A percentile compares a stretch with the other conserved stretches of the same genome.
phyloP scores from a whole-genome alignment of 2,113 vertebrate species.

The Thomomys bottae region DNA sequence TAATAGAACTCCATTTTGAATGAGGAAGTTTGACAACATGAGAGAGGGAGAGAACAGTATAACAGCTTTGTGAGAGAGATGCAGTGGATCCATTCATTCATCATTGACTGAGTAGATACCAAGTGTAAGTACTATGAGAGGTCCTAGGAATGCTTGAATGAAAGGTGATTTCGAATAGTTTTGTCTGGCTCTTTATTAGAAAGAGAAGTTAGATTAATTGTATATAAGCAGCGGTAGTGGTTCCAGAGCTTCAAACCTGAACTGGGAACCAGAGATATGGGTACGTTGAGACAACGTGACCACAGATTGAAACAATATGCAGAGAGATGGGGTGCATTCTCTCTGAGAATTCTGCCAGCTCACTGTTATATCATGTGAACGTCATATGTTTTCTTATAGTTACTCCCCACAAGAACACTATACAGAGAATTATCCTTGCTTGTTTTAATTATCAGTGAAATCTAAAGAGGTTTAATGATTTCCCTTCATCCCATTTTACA shows the following conservation, averaged over 20 bases:
- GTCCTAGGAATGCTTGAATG: background rate
- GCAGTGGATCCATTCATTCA: background rate
- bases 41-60: rapidly evolving
- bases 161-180: background rate
- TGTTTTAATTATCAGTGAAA: background rate
- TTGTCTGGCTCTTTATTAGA: background rate
- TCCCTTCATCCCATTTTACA: background rate
- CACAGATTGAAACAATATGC: background rate
- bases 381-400: background rate
- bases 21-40: background rate
- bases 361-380: background rate
- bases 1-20: background rate
- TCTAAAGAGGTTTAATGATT: background rate
- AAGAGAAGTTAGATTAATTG: background rate
- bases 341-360: background rate
- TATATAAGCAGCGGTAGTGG: background rate
- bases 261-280: background rate
- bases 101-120: background rate
- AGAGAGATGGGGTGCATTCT: background rate
- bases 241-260: background rate
- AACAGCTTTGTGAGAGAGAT: background rate
- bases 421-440: background rate
- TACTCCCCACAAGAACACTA: background rate
- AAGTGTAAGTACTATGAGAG: background rate
- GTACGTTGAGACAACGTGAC: background rate